These are phyloP conservation scores for Atherinosoma microstoma DNA, from an alignment of 2,797 vertebrate genomes.

Conservation along the genomic window DNA sequence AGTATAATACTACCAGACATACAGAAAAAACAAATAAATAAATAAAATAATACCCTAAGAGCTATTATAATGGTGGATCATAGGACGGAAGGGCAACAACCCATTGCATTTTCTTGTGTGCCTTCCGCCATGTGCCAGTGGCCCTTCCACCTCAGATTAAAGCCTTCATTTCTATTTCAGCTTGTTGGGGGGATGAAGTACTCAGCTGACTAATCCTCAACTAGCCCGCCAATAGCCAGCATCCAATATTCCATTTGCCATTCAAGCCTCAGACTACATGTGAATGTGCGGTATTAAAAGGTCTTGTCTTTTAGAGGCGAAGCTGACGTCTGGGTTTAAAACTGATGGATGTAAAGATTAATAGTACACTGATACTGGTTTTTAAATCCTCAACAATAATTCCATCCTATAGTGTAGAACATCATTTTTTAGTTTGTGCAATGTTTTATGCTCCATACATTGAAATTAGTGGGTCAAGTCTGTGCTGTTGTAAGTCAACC, in stretches of 20 bases:
- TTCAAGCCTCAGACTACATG: slow-evolving; percentile 38
- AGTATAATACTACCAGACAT: slow-evolving; percentile 8
- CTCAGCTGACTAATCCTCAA: slow-evolving; percentile 75
- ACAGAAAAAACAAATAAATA: background rate
- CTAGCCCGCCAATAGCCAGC: slow-evolving; percentile 70
- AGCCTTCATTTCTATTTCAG: slow-evolving; percentile 72
- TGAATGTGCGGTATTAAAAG: slow-evolving; percentile 20
- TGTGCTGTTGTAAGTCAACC: slow-evolving; percentile 30
- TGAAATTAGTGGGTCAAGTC: background rate
- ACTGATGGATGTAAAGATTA: slow-evolving; percentile 12
- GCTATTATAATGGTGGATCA: slow-evolving; percentile 37
- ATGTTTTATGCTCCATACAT: background rate
- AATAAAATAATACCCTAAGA: background rate
- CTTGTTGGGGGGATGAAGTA: slow-evolving; percentile 66
- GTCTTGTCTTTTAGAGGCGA: slow-evolving; percentile 12
- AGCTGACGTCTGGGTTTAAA: slow-evolving; percentile 7
- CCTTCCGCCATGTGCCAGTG: slow-evolving; percentile 32
- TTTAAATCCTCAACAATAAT: background rate
- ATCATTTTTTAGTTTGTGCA: background rate
- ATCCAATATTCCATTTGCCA: slow-evolving; percentile 68
- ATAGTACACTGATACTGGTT: slow-evolving; percentile 9
- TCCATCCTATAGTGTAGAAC: background rate
- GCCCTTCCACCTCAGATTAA: slow-evolving; percentile 63
- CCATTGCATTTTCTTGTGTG: slow-evolving; percentile 42
- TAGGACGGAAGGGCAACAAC: slow-evolving; percentile 43